Conservation (phyloP, 2,888 invertebrate species). For the Aleiodes leptofemur region DNA sequence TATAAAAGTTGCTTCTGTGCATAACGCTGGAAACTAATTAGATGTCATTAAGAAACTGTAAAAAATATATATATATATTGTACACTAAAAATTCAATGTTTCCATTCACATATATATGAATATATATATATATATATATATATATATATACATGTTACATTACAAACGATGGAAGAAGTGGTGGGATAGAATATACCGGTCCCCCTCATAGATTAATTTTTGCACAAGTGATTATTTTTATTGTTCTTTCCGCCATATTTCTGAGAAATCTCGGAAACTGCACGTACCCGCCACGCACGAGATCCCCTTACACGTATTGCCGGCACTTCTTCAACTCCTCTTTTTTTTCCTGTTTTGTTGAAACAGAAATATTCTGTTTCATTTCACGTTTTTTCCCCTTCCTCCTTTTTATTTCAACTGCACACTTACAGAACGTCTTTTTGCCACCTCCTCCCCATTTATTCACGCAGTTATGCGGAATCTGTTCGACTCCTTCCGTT, state of each 20-base stretch:
- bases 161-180: constrained; percentile 44
- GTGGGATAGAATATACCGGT: not conserved
- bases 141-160: constrained; percentile 6
- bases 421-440: constrained; percentile 8
- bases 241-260: constrained; percentile 74
- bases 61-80: constrained; percentile 22
- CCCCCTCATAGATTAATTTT: constrained; percentile 66
- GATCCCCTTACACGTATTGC: constrained; percentile 56
- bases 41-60: constrained; percentile 69
- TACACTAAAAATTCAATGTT: constrained; percentile 6
- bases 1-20: constrained; percentile 53
- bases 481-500: constrained; percentile 44
- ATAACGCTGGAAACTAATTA: constrained; percentile 73
- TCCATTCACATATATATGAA: not conserved
- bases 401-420: constrained; percentile 18
- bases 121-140: not conserved
- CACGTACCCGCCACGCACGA: constrained; percentile 63
- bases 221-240: constrained; percentile 74
- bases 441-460: constrained; percentile 28
- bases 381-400: constrained; percentile 52
- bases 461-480: constrained; percentile 47
- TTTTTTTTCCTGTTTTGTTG: constrained; percentile 52
- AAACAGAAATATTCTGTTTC: constrained; percentile 55
- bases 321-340: constrained; percentile 40
- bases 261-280: constrained; percentile 71